Evolutionary conservation across 2,113 vertebrate genomes (phyloP).

Genomic region (Pleuronectes platessa): DNA sequence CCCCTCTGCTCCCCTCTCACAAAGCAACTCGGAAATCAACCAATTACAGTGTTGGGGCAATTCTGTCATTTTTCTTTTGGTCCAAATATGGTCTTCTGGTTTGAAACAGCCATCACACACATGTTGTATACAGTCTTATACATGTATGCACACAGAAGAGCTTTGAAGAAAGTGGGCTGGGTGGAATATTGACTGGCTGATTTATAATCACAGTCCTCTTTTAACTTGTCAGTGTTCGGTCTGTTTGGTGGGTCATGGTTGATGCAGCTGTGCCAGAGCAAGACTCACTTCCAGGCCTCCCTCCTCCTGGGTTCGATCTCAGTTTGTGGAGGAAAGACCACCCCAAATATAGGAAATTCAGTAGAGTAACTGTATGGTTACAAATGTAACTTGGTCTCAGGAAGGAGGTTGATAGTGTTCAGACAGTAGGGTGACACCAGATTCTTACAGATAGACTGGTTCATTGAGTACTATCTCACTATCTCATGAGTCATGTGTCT

Average conservation of each 20-base stretch:
- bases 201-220: slow-evolving; percentile 68
- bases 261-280: slow-evolving; percentile 60
- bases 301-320: slow-evolving; percentile 5
- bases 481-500: neutral
- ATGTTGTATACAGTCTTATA: neutral
- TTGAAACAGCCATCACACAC: slow-evolving; percentile 28
- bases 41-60: slow-evolving; percentile 68
- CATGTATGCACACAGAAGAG: neutral
- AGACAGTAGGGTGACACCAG: neutral
- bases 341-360: slow-evolving; percentile 27
- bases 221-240: slow-evolving; percentile 61
- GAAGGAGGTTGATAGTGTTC: neutral
- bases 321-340: slow-evolving; percentile 23
- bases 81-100: slow-evolving; percentile 41
- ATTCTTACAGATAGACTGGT: neutral
- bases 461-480: neutral
- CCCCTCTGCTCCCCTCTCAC: slow-evolving; percentile 62
- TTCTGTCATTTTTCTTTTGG: slow-evolving; percentile 57
- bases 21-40: slow-evolving; percentile 72
- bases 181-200: slow-evolving; percentile 57
- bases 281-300: slow-evolving; percentile 3
- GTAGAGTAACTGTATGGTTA: neutral
- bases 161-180: slow-evolving; percentile 55
- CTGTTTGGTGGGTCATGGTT: slow-evolving; percentile 46
- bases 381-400: neutral